phyloP scores from a whole-genome alignment of 2,113 vertebrate genomes.

The Brachyistius frenatus region DNA sequence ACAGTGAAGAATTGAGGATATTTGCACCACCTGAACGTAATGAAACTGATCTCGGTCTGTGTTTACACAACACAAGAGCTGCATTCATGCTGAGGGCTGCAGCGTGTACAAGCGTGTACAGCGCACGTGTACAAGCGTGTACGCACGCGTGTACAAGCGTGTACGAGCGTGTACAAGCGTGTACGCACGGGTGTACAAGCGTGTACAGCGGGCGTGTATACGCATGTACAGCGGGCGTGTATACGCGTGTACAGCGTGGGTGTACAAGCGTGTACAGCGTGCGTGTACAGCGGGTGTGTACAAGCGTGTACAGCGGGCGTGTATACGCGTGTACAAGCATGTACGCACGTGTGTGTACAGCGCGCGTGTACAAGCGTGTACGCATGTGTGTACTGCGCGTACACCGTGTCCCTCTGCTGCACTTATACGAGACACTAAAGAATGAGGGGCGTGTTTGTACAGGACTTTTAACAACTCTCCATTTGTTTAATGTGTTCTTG shows the following conservation, averaged over 20 bases:
- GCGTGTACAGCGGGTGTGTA: too few species aligned
- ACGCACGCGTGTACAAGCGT: too few species aligned
- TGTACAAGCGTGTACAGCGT: too few species aligned
- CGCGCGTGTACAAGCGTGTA: too few species aligned
- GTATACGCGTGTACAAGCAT: too few species aligned
- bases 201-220: too few species aligned
- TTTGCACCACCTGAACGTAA: constrained; percentile 9
- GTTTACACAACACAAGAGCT: constrained; percentile 58
- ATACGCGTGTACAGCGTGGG: too few species aligned
- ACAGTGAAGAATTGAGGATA: background rate
- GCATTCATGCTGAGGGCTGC: constrained; percentile 48
- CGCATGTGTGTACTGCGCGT: background rate
- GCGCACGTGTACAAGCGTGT: background rate
- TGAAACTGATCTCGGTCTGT: constrained; percentile 41
- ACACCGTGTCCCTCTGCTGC: constrained; percentile 15
- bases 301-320: too few species aligned
- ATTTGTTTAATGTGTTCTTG: constrained; percentile 10
- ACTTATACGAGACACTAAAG: constrained; percentile 36
- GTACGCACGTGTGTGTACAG: too few species aligned
- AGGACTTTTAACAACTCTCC: constrained; percentile 24
- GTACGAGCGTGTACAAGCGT: too few species aligned
- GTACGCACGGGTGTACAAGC: too few species aligned
- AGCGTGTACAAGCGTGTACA: constrained; percentile 9
- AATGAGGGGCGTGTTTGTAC: constrained; percentile 51
- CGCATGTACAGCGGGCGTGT: too few species aligned